Conservation (phyloP, 2,113 vertebrate species). For the Damaliscus lunatus region DNA sequence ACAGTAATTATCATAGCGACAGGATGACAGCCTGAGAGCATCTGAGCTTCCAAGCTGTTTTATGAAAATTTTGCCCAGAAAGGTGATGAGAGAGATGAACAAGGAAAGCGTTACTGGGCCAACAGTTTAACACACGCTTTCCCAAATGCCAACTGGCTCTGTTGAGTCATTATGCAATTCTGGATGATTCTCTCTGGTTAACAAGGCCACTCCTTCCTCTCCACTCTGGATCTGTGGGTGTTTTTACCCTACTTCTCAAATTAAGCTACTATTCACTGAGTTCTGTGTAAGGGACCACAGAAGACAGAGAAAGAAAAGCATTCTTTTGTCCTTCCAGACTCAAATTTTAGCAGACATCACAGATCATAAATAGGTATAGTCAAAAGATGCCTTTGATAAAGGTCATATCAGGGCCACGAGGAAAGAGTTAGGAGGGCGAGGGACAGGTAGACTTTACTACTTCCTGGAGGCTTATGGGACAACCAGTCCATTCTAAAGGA, state of each 20-base stretch:
- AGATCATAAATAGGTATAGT: background rate
- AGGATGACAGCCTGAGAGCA: conserved; percentile 22
- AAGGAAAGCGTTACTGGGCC: background rate
- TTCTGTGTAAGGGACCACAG: background rate
- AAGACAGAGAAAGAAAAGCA: background rate
- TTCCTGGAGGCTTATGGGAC: background rate
- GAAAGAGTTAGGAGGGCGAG: fast-evolving
- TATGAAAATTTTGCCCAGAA: conserved; percentile 9
- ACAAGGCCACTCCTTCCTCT: background rate
- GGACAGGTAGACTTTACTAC: background rate
- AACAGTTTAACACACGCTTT: background rate
- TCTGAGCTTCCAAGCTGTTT: conserved; percentile 44
- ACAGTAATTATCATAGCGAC: conserved; percentile 20
- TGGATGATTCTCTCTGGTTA: background rate
- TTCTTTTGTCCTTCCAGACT: background rate
- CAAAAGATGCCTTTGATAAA: background rate
- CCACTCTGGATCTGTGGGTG: background rate
- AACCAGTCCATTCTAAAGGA: too few relatives aligned
- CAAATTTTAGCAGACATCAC: background rate
- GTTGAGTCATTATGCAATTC: background rate
- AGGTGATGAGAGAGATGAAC: background rate
- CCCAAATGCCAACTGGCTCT: background rate
- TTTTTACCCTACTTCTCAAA: background rate
- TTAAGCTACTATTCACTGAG: background rate
- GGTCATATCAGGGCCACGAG: background rate